phyloP scores from a whole-genome alignment of 2,888 invertebrate species.

The Dioctria rufipes region DNA sequence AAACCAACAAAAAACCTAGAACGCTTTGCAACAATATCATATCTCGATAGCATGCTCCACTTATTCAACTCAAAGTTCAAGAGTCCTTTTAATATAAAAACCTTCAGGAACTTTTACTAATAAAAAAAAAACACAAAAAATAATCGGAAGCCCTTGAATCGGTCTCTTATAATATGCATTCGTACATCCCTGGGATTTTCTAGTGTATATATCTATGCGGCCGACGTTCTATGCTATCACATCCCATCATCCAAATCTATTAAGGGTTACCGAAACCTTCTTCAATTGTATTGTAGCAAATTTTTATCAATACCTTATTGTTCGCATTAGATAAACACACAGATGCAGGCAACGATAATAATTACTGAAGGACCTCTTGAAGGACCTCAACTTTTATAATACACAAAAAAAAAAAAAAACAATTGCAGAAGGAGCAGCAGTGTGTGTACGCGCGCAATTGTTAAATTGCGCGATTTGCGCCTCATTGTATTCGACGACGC shows the following conservation, averaged over 20 bases:
- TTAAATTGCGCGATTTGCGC: slow-evolving; percentile 51
- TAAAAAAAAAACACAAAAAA: slow-evolving; percentile 13
- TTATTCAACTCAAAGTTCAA: slow-evolving; percentile 15
- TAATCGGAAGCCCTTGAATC: slow-evolving; percentile 20
- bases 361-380: too few relatives aligned
- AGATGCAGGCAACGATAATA: slow-evolving; percentile 41
- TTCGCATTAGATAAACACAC: slow-evolving; percentile 40
- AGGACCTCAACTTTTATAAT: too few relatives aligned
- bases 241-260: neutral
- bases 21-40: slow-evolving; percentile 26
- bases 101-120: slow-evolving; percentile 3
- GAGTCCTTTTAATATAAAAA: slow-evolving; percentile 20
- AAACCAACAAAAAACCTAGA: neutral
- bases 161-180: neutral
- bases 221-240: neutral
- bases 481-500: slow-evolving; percentile 34
- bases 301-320: slow-evolving; percentile 21
- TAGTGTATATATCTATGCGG: too few relatives aligned
- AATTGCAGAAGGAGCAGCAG: slow-evolving; percentile 30
- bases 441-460: slow-evolving; percentile 36
- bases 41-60: slow-evolving; percentile 8
- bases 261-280: slow-evolving; percentile 41
- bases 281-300: slow-evolving; percentile 10
- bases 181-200: neutral
- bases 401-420: too few relatives aligned